phyloP scores from a whole-genome alignment of 2,113 vertebrate species.

The Phalacrocorax brasilianus region DNA sequence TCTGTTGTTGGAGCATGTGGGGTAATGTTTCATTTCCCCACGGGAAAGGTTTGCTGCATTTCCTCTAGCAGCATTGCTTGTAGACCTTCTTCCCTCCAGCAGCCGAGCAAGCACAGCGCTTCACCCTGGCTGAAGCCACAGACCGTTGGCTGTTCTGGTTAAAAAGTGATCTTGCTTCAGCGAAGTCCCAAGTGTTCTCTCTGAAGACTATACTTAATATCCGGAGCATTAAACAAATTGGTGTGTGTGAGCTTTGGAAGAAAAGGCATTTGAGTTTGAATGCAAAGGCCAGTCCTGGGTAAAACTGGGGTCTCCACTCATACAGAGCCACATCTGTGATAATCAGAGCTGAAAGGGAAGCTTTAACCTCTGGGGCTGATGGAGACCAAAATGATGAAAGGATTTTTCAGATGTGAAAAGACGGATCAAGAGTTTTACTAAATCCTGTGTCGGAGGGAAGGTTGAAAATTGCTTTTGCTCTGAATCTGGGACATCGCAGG shows the following conservation, averaged over 20 bases:
- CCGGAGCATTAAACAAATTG: conserved; percentile 16
- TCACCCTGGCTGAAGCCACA: not conserved
- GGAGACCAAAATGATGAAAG: conserved; percentile 51
- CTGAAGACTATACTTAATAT: not conserved
- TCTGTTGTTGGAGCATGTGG: not conserved
- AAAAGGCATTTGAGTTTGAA: conserved; percentile 25
- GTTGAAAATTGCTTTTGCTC: conserved; percentile 32
- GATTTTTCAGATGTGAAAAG: conserved; percentile 44
- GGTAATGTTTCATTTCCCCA: not conserved
- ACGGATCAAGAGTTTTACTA: conserved; percentile 39
- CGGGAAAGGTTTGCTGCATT: not conserved
- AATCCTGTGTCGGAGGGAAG: not conserved
- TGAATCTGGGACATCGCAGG: conserved; percentile 3
- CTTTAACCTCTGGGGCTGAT: conserved; percentile 52
- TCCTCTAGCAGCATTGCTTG: not conserved
- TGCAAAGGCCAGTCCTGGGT: not conserved
- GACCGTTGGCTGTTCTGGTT: not conserved
- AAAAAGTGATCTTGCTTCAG: not conserved
- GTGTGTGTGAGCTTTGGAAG: not conserved
- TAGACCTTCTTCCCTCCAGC: not conserved
- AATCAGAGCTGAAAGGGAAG: conserved; percentile 68
- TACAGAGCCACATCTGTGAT: conserved; percentile 57
- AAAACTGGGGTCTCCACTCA: not conserved
- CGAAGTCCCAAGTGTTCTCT: not conserved
- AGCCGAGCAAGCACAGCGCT: not conserved